Evolutionary conservation across 1,140 invertebrate genomes (phyloP).

Genomic region (Euschistus heros): DNA sequence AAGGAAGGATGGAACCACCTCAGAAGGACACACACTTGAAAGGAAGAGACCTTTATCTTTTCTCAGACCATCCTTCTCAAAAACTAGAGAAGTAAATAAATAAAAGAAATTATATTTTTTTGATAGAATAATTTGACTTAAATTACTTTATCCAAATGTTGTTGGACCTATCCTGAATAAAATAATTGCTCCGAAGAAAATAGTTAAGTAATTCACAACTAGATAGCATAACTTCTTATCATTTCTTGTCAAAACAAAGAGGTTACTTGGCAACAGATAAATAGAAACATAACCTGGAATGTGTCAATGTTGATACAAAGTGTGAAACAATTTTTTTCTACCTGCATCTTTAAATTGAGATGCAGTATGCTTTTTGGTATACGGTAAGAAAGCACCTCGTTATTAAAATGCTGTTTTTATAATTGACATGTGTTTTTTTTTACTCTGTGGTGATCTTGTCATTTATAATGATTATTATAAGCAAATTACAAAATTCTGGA

Average conservation of each 20-base stretch:
- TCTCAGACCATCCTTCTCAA: conserved; percentile 11
- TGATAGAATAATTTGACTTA: too few species aligned
- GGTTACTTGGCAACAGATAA: conserved; percentile 7
- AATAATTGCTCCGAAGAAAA: too few species aligned
- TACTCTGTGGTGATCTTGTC: too few species aligned
- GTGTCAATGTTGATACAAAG: neutral
- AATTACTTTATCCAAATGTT: too few species aligned
- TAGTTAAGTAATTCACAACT: too few species aligned
- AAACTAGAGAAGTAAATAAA: conserved; percentile 7
- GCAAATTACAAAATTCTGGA: too few species aligned
- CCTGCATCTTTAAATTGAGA: neutral
- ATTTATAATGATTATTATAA: too few species aligned
- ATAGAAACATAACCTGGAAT: conserved; percentile 1
- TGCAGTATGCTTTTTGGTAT: conserved; percentile 18
- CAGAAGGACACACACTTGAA: neutral
- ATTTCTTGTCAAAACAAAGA: too few species aligned
- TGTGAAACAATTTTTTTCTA: neutral
- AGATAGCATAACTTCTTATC: too few species aligned
- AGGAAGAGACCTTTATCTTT: conserved; percentile 19
- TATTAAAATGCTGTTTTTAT: conserved; percentile 1
- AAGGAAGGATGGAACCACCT: conserved; percentile 6
- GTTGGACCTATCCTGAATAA: too few species aligned
- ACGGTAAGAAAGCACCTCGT: neutral
- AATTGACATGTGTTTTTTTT: neutral
- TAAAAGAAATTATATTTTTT: neutral